A percentile compares a stretch with the other conserved stretches of the same genome.
phyloP scores from a whole-genome alignment of 2,113 vertebrate species.

The Alethe castanea region DNA sequence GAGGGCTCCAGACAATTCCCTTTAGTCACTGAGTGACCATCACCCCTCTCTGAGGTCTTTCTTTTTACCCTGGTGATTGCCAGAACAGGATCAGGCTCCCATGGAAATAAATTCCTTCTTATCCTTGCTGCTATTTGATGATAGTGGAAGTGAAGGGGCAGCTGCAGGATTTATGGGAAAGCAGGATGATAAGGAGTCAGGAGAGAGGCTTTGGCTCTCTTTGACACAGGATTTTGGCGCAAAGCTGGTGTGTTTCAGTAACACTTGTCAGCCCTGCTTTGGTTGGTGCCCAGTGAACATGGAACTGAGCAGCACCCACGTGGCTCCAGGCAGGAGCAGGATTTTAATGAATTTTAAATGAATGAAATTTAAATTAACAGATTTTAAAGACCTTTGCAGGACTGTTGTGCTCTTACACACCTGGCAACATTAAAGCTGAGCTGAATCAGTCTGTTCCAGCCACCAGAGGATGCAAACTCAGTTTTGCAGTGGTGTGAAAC shows the following conservation, averaged over 20 bases:
- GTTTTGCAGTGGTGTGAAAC: neutral
- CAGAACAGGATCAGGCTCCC: neutral
- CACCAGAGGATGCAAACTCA: neutral
- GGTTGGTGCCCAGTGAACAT: fast-evolving
- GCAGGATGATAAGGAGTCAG: neutral
- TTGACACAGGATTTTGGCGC: neutral
- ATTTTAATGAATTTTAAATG: neutral
- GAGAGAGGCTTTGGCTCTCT: neutral
- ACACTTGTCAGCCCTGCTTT: neutral
- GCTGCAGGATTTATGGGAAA: neutral
- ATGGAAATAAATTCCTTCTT: neutral
- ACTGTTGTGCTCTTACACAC: neutral
- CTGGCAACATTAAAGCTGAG: neutral
- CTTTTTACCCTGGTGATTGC: neutral
- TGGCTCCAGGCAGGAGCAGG: neutral
- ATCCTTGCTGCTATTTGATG: neutral
- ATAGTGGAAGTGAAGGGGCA: neutral
- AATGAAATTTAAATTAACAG: neutral
- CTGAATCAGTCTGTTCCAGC: neutral
- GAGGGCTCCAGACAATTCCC: neutral
- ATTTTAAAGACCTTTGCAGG: neutral
- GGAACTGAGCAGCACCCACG: neutral
- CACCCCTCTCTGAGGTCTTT: neutral
- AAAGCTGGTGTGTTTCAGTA: neutral
- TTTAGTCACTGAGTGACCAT: neutral